phyloP scores from a whole-genome alignment of 1,140 invertebrate species.

The Apis mellifera region Amel_HAv3.1 CM009937.2:9221001-9221500 shows the following conservation, averaged over 20 bases:
- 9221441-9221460: neutral
- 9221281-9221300: no score
- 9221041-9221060: constrained; percentile 15
- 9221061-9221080: constrained; percentile 16
- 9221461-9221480: neutral
- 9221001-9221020: neutral
- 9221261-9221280: neutral
- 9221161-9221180: neutral
- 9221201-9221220: neutral
- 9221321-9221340: no score
- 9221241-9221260: neutral
- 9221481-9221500: neutral
- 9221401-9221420: neutral
- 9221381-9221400: no score
- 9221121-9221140: constrained; percentile 16
- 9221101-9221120: neutral
- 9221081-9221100: constrained; percentile 6
- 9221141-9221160: no score
- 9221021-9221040: constrained; percentile 18
- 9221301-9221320: no score
- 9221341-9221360: no score
- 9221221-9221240: neutral
- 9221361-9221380: no score
- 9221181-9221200: neutral
- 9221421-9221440: neutral